Conservation (phyloP, 2,888 invertebrate genomes). For the Lepidochitona cinerea region DNA sequence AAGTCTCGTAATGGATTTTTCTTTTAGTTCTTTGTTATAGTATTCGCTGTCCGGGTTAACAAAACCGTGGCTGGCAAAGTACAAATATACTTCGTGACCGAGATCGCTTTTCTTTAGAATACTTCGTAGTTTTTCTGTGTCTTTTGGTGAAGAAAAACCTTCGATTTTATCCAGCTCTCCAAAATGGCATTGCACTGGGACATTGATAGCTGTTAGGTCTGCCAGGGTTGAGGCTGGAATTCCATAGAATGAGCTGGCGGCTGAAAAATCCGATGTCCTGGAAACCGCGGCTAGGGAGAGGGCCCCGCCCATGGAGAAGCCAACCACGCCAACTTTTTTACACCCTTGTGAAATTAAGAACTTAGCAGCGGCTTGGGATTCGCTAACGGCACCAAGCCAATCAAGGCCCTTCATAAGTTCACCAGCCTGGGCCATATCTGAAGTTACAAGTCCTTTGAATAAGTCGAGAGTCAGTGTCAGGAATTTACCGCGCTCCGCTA, state of each 20-base stretch:
- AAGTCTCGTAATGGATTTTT: neutral
- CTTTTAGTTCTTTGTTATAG: neutral
- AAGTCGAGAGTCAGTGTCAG: constrained; percentile 58
- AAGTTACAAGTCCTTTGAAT: constrained; percentile 57
- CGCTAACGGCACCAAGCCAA: constrained; percentile 61
- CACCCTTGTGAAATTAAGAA: constrained; percentile 48
- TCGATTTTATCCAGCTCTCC: constrained; percentile 48
- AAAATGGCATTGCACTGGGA: constrained; percentile 64
- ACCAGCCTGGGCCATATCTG: constrained; percentile 54
- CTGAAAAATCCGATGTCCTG: constrained; percentile 47
- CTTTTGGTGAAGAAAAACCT: constrained; percentile 58
- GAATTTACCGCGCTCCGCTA: constrained; percentile 43
- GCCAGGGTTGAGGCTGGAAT: constrained; percentile 48
- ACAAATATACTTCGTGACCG: constrained; percentile 42
- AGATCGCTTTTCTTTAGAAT: constrained; percentile 42
- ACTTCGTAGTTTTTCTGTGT: constrained; percentile 41
- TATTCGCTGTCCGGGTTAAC: constrained; percentile 10
- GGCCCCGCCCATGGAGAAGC: constrained; percentile 68
- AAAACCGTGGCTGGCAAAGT: constrained; percentile 41
- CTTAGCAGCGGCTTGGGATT: constrained; percentile 51
- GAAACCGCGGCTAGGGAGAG: constrained; percentile 53
- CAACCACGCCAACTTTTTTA: constrained; percentile 62
- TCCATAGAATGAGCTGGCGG: constrained; percentile 64
- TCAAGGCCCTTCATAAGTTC: constrained; percentile 57
- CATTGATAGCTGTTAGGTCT: constrained; percentile 52